Evolutionary conservation across 2,888 invertebrate species (phyloP).

Genomic region (Rhimphoctona megacephalus): DNA sequence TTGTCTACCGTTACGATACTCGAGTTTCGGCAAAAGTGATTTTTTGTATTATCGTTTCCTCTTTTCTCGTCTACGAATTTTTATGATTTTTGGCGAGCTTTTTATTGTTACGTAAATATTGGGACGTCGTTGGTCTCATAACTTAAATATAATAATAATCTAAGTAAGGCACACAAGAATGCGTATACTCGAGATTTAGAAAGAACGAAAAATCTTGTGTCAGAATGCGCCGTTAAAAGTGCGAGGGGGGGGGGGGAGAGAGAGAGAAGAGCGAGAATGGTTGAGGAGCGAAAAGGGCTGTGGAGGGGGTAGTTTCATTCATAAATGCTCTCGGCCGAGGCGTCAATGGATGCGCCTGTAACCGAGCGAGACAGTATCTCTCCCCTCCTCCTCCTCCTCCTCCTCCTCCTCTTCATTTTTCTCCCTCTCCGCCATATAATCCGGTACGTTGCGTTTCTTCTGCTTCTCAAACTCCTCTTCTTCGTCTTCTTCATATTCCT

Average conservation of each 20-base stretch:
- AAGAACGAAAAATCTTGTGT: slow-evolving; percentile 25
- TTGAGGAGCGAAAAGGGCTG: slow-evolving; percentile 46
- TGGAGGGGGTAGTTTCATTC: slow-evolving; percentile 79
- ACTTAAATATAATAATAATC: slow-evolving; percentile 34
- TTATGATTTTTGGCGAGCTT: slow-evolving; percentile 29
- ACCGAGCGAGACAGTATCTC: slow-evolving; percentile 70
- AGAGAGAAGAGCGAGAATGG: slow-evolving; percentile 41
- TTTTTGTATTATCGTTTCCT: neutral
- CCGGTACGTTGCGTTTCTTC: slow-evolving; percentile 62
- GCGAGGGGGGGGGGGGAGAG: slow-evolving; percentile 33
- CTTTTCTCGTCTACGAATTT: slow-evolving; percentile 21
- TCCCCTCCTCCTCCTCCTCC: slow-evolving; percentile 67
- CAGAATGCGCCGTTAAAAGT: slow-evolving; percentile 27
- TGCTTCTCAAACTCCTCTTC: slow-evolving; percentile 46
- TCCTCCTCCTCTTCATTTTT: slow-evolving; percentile 43
- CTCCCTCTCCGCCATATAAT: slow-evolving; percentile 21
- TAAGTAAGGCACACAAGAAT: neutral
- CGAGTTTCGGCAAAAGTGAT: neutral
- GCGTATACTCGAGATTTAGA: slow-evolving; percentile 16
- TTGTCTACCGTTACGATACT: neutral
- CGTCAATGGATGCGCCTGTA: slow-evolving; percentile 83
- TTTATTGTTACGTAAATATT: slow-evolving; percentile 37
- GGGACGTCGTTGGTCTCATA: slow-evolving; percentile 20
- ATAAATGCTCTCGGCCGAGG: slow-evolving; percentile 80
- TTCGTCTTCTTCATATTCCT: slow-evolving; percentile 51